Conservation (phyloP, 2,797 vertebrate species). For the Acanthopagrus latus region DNA sequence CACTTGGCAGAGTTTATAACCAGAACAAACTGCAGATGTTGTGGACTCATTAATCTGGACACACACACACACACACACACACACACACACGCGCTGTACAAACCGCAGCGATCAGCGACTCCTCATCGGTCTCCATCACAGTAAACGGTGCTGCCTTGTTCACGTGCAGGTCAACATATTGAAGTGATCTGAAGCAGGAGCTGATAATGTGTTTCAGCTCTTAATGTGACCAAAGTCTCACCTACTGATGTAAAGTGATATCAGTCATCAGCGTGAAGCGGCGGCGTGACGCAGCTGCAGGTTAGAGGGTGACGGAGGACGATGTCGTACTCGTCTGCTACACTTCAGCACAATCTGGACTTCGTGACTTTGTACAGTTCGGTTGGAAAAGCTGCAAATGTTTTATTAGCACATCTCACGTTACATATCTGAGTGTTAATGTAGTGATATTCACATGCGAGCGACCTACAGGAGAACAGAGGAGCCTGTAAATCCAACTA, state of each 20-base stretch:
- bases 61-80: neutral
- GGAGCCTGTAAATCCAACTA: neutral
- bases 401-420: neutral
- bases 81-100: constrained; percentile 3
- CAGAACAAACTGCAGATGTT: neutral
- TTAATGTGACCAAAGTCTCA: constrained; percentile 35
- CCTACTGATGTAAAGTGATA: neutral
- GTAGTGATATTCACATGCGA: neutral
- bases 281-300: neutral
- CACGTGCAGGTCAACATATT: constrained; percentile 61
- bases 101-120: constrained; percentile 36
- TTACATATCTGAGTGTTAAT: neutral
- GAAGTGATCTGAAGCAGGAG: constrained; percentile 53
- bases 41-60: neutral
- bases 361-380: neutral
- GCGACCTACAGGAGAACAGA: neutral
- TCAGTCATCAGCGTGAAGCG: constrained; percentile 8
- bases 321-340: neutral
- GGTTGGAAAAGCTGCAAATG: neutral
- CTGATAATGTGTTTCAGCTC: constrained; percentile 34
- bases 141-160: constrained; percentile 16
- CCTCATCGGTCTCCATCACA: constrained; percentile 47
- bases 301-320: neutral
- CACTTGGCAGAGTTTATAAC: neutral
- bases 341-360: constrained; percentile 27